These are phyloP conservation scores for Menura novaehollandiae DNA, from an alignment of 2,113 vertebrate species.

Conservation along the genomic window DNA sequence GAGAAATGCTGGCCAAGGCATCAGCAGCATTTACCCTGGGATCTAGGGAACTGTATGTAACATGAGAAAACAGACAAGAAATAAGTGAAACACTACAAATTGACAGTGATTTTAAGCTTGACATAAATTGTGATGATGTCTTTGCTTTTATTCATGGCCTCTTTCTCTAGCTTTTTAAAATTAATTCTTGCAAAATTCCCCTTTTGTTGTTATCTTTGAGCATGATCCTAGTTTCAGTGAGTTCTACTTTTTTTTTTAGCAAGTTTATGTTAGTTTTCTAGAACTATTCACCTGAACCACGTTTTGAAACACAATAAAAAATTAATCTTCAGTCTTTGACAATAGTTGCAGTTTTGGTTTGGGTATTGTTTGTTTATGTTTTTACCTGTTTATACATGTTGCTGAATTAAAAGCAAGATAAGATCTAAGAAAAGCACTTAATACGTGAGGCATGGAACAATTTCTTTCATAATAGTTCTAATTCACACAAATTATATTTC, in stretches of 20 bases:
- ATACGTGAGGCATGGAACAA: background rate
- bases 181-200: background rate
- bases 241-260: background rate
- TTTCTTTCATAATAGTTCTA: background rate
- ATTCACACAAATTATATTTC: background rate
- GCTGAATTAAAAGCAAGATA: background rate
- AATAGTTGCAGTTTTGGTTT: background rate
- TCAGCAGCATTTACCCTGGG: background rate
- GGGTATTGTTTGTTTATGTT: background rate
- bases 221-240: background rate
- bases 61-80: background rate
- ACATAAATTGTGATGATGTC: background rate
- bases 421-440: conserved; percentile 22
- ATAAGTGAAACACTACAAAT: background rate
- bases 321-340: background rate
- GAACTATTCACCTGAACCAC: background rate
- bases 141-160: background rate
- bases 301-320: background rate
- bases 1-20: background rate
- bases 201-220: background rate
- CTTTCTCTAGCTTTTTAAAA: background rate
- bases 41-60: background rate
- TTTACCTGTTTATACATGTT: conserved; percentile 4
- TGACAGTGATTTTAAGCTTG: background rate
- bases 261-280: background rate